Evolutionary conservation across 2,797 vertebrate species (phyloP).

Genomic region (Sciurus carolinensis): DNA sequence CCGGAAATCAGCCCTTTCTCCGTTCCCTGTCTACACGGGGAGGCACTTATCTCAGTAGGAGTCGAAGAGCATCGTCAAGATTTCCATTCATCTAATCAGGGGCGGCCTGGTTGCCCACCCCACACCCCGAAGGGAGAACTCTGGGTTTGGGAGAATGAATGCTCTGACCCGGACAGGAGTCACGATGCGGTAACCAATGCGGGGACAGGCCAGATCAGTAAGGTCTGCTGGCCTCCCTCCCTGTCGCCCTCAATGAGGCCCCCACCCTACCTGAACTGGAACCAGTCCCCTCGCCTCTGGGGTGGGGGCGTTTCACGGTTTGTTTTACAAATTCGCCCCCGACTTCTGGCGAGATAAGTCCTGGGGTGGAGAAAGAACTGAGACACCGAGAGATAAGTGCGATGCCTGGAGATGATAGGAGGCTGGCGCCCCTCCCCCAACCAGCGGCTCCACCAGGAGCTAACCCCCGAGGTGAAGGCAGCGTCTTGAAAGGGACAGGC

Average conservation of each 20-base stretch:
- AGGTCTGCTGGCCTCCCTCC: background rate
- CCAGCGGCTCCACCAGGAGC: background rate
- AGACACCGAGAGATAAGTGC: conserved; percentile 76
- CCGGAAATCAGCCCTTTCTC: background rate
- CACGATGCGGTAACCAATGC: conserved; percentile 50
- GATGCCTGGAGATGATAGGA: conserved; percentile 77
- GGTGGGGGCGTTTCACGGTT: conserved; percentile 77
- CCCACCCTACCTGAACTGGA: conserved; percentile 42
- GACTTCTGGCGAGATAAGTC: conserved; percentile 80
- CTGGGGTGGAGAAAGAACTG: conserved; percentile 76
- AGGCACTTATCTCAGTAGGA: background rate
- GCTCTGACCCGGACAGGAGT: background rate
- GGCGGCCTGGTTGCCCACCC: conserved; percentile 1
- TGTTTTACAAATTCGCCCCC: conserved; percentile 84
- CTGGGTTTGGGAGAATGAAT: background rate
- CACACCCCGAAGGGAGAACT: conserved; percentile 27
- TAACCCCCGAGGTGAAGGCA: background rate
- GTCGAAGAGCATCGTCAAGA: background rate
- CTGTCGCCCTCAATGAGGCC: background rate
- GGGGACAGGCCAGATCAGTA: conserved; percentile 67
- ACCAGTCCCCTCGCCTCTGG: conserved; percentile 38
- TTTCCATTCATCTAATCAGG: background rate
- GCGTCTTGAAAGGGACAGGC: conserved; percentile 58
- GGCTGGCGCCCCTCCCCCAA: conserved; percentile 38
- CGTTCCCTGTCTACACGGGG: background rate